Evolutionary conservation across 2,797 vertebrate genomes (phyloP).

Genomic region (Chiroxiphia lanceolata): DNA sequence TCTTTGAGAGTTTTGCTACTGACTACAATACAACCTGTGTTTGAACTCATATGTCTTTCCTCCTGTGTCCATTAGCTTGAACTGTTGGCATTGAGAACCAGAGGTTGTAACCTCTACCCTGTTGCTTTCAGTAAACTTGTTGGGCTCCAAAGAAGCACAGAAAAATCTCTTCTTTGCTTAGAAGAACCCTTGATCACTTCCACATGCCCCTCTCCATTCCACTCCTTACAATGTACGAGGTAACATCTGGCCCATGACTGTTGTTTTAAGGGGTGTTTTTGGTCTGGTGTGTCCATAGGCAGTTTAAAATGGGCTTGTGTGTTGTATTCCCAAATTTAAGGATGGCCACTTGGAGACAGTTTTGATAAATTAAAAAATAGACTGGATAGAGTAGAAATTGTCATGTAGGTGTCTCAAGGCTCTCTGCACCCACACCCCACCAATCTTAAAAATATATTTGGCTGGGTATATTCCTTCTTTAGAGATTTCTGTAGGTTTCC

Average conservation of each 20-base stretch:
- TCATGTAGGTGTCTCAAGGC: background rate
- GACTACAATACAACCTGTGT: background rate
- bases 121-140: background rate
- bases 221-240: background rate
- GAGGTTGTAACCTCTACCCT: background rate
- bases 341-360: background rate
- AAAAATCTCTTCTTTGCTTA: background rate
- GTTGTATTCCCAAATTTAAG: background rate
- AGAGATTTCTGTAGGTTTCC: fast-evolving
- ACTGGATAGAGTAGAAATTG: background rate
- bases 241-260: background rate
- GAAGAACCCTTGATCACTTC: background rate
- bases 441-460: background rate
- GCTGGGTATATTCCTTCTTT: background rate
- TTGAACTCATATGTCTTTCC: background rate
- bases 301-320: background rate
- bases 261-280: background rate
- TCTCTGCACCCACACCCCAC: fast-evolving
- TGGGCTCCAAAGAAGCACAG: background rate
- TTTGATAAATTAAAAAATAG: background rate
- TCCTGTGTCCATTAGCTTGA: background rate
- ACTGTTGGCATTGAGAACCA: background rate
- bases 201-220: background rate
- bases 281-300: background rate
- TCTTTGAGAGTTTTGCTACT: background rate